These are phyloP conservation scores for Zosterops hypoxanthus DNA, from an alignment of 2,113 vertebrate species.

Conservation along the genomic window DNA sequence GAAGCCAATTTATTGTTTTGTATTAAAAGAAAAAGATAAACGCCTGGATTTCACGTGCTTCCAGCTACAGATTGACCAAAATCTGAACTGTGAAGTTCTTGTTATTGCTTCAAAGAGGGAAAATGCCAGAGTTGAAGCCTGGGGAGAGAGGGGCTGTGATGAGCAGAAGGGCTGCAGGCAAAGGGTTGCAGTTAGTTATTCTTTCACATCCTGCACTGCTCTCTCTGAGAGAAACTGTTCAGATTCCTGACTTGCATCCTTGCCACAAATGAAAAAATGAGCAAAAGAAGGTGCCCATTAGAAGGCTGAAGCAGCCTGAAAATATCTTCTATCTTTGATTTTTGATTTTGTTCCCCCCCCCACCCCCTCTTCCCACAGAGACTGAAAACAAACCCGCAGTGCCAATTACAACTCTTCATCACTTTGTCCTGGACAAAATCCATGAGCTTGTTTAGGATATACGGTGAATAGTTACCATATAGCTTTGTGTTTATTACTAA, in stretches of 20 bases:
- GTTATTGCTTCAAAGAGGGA: slow-evolving; percentile 17
- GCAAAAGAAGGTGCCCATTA: background rate
- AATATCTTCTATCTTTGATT: background rate
- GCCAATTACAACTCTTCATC: background rate
- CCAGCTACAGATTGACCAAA: slow-evolving; percentile 47
- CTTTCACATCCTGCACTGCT: background rate
- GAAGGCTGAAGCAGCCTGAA: background rate
- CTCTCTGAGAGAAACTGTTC: background rate
- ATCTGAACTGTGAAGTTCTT: slow-evolving; percentile 32
- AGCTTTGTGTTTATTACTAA: background rate
- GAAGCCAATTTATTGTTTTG: slow-evolving; percentile 35
- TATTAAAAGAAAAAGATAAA: slow-evolving; percentile 38
- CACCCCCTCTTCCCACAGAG: background rate
- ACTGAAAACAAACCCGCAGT: background rate
- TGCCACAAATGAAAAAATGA: background rate
- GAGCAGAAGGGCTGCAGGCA: background rate
- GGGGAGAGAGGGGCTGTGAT: background rate
- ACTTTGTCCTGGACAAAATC: background rate
- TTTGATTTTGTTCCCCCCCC: background rate
- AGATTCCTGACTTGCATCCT: background rate
- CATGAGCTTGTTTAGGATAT: background rate
- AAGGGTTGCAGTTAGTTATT: background rate
- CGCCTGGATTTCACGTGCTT: background rate
- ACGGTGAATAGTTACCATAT: background rate
- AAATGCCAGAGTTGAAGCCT: background rate